These are phyloP conservation scores for Phalanger gymnotis DNA, from an alignment of 2,797 vertebrate genomes.

Conservation along the genomic window DNA sequence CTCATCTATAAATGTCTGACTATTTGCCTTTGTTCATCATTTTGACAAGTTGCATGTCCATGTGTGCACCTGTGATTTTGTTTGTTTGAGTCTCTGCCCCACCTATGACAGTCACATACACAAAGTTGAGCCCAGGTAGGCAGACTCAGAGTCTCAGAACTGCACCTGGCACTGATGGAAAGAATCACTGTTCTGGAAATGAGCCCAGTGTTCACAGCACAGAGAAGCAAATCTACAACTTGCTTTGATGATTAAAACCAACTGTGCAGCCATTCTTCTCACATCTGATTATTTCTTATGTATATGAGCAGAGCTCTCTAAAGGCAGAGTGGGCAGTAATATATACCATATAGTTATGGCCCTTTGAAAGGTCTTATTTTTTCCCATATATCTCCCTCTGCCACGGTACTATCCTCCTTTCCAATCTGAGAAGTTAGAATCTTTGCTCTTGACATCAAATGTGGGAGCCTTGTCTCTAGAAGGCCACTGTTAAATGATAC, in stretches of 20 bases:
- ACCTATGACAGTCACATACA: constrained; percentile 22
- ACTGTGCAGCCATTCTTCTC: background rate
- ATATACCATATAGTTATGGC: constrained; percentile 49
- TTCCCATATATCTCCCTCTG: constrained; percentile 48
- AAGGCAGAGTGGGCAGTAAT: background rate
- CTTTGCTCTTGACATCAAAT: constrained; percentile 26
- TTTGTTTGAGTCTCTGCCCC: constrained; percentile 1
- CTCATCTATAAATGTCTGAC: background rate
- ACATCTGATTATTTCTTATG: background rate
- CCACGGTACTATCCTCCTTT: constrained; percentile 34
- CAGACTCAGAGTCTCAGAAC: constrained; percentile 25
- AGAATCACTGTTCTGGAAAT: constrained; percentile 9
- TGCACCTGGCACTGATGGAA: background rate
- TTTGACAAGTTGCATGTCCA: constrained; percentile 3
- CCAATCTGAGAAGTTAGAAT: constrained; percentile 40
- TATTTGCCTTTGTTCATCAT: constrained; percentile 54
- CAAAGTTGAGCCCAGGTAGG: background rate
- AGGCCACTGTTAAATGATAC: constrained; percentile 34
- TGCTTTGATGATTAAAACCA: background rate
- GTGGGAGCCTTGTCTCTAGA: constrained; percentile 19
- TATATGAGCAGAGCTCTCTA: background rate
- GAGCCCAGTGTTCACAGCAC: background rate
- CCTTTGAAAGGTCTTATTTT: constrained; percentile 31
- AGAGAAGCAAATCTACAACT: constrained; percentile 11
- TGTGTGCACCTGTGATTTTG: constrained; percentile 9